A percentile compares a stretch with the other conserved stretches of the same genome.
Evolutionary conservation across 2,888 invertebrate species (phyloP).

Genomic region (Theretra japonica): DNA sequence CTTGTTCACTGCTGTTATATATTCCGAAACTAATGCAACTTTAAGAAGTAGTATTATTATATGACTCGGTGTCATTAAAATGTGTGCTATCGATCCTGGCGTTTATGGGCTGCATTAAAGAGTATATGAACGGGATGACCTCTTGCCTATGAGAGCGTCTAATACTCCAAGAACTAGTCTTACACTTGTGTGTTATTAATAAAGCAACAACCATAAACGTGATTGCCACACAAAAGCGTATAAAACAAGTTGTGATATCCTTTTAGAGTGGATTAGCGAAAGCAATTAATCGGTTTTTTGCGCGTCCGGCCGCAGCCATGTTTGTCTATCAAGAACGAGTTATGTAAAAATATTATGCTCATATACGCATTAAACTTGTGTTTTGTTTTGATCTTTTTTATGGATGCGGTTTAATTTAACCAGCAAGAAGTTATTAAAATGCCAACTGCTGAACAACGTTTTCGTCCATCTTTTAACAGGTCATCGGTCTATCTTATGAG

Average conservation of each 20-base stretch:
- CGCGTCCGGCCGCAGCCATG: not conserved
- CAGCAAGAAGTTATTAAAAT: not conserved
- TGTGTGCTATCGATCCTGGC: too few relatives aligned
- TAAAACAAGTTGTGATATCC: constrained; percentile 2
- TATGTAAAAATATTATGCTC: not conserved
- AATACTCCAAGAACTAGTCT: not conserved
- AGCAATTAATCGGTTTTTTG: not conserved
- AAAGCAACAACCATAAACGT: not conserved
- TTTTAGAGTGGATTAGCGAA: constrained; percentile 3
- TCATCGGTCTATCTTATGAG: too few relatives aligned
- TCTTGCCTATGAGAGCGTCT: too few relatives aligned
- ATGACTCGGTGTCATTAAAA: too few relatives aligned
- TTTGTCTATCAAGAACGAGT: constrained; percentile 6
- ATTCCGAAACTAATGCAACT: too few relatives aligned
- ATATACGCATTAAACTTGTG: not conserved
- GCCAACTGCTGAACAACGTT: too few relatives aligned
- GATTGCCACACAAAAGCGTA: not conserved
- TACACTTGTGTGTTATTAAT: not conserved
- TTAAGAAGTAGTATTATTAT: too few relatives aligned
- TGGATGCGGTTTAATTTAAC: not conserved
- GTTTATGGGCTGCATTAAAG: too few relatives aligned
- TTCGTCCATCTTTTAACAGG: too few relatives aligned
- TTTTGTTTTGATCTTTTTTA: not conserved
- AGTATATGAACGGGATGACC: too few relatives aligned
- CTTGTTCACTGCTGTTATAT: too few relatives aligned